These are phyloP conservation scores for Choristoneura rosaceana DNA, from an alignment of 2,888 invertebrate genomes.

Conservation along the genomic window DNA sequence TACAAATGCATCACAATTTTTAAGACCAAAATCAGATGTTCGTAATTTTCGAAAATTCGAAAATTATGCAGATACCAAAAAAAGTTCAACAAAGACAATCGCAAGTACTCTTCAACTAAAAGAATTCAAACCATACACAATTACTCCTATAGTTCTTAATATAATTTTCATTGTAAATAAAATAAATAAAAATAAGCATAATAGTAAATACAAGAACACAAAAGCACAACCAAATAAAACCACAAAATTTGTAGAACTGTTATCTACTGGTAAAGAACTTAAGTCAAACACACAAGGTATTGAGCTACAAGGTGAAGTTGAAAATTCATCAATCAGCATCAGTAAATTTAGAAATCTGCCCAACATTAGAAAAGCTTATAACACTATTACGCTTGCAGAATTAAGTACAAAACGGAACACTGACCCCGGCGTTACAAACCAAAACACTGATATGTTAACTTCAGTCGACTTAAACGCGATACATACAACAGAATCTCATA, in stretches of 20 bases:
- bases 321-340: neutral
- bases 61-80: neutral
- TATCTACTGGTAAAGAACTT: neutral
- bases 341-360: neutral
- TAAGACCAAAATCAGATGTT: too few relatives aligned
- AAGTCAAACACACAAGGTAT: neutral
- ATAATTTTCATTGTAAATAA: neutral
- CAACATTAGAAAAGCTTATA: neutral
- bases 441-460: neutral
- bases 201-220: neutral
- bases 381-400: neutral
- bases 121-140: neutral
- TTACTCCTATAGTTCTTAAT: neutral
- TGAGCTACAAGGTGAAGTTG: neutral
- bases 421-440: neutral
- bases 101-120: neutral
- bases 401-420: neutral
- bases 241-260: neutral
- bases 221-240: neutral
- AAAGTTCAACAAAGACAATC: neutral
- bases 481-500: neutral
- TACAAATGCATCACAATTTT: too few relatives aligned
- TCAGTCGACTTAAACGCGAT: neutral
- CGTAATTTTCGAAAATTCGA: too few relatives aligned
- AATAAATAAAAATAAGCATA: neutral